Evolutionary conservation across 2,797 vertebrate genomes (phyloP).

Genomic region (Alcedo atthis): DNA sequence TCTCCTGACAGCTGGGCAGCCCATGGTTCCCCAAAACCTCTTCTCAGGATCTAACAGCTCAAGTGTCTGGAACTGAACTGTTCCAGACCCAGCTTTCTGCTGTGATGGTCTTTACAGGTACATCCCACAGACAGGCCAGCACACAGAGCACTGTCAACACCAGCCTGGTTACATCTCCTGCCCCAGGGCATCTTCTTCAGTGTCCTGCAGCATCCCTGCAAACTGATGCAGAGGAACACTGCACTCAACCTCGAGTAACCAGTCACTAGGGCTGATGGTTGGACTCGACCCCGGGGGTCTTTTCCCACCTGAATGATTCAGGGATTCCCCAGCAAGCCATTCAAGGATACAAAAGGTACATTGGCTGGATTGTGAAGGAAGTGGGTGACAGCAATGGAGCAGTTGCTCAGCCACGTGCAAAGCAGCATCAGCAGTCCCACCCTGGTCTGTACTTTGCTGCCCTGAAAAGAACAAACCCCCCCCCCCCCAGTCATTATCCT

Average conservation of each 20-base stretch:
- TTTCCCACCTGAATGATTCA: too few relatives aligned
- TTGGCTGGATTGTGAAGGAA: slow-evolving; percentile 98
- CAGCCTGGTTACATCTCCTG: not conserved
- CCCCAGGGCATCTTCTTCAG: not conserved
- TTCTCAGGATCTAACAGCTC: not conserved
- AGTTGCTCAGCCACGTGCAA: slow-evolving; percentile 97
- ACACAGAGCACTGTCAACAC: not conserved
- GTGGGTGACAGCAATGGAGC: slow-evolving; percentile 96
- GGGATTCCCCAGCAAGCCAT: not conserved
- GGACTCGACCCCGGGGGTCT: too few relatives aligned
- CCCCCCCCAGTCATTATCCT: not conserved
- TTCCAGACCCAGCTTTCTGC: not conserved
- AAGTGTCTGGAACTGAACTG: not conserved
- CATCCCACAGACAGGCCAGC: not conserved
- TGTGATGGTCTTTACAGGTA: too few relatives aligned
- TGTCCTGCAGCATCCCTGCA: not conserved
- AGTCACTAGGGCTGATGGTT: too few relatives aligned
- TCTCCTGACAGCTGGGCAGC: rapidly evolving
- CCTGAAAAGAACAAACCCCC: slow-evolving; percentile 78
- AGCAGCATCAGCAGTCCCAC: slow-evolving; percentile 97
- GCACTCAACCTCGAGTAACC: rapidly evolving
- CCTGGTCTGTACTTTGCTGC: slow-evolving; percentile 97
- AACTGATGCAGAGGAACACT: not conserved
- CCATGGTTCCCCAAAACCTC: too few relatives aligned
- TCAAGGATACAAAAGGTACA: slow-evolving; percentile 97